phyloP scores from a whole-genome alignment of 2,113 vertebrate genomes.

The Panurus biarmicus region DNA sequence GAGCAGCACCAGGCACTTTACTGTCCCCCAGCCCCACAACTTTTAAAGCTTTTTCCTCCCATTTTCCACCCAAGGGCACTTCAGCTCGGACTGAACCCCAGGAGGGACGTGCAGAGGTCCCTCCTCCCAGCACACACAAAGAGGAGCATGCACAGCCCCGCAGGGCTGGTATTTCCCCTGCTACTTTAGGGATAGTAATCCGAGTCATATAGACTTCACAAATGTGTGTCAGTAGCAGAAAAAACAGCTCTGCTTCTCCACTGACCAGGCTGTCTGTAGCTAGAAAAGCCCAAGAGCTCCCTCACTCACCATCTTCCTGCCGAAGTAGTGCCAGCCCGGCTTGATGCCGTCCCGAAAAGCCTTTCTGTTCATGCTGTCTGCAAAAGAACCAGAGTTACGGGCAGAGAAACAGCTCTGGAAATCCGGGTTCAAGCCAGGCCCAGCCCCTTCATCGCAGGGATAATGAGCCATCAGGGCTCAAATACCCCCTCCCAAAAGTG shows the following conservation, averaged over 20 bases:
- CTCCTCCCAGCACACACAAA: accelerated
- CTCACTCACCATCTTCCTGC: conserved; percentile 88
- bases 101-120: accelerated
- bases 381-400: neutral
- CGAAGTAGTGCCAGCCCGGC: conserved; percentile 90
- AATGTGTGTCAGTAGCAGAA: neutral
- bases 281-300: neutral
- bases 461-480: neutral
- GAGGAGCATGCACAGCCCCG: accelerated
- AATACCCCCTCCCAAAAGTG: accelerated
- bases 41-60: neutral
- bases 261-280: accelerated
- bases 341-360: conserved; percentile 80
- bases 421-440: accelerated
- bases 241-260: neutral
- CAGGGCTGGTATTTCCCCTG: neutral
- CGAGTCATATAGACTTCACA: accelerated
- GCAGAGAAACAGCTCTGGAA: neutral
- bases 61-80: neutral
- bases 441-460: accelerated
- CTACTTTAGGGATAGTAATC: neutral
- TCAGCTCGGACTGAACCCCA: neutral
- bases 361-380: conserved; percentile 85
- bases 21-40: neutral
- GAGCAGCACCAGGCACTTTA: neutral